Evolutionary conservation across 2,797 vertebrate species (phyloP), one percentile per base, ranked within the genome.

Genomic region (Sebastes hubbsi): DNA sequence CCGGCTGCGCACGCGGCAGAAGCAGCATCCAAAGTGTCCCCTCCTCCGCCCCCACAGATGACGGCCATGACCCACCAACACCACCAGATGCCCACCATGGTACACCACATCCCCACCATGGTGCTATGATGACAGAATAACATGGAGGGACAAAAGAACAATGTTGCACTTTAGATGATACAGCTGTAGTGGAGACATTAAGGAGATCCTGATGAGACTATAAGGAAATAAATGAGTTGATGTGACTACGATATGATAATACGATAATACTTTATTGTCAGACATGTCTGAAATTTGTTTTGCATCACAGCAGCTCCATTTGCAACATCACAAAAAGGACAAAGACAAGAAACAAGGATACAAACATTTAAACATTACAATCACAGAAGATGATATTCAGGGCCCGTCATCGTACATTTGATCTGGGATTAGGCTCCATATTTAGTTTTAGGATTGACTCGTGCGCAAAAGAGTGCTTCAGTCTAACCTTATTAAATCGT

Each of bases 31-130:
- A 91, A 88, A 3, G 91, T 90, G 54, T 94, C 97, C 69, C 95
- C 96, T 38, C 96, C 97, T 38, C 96, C 97, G 0, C 96, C 97
- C n/a, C 94, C 95, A 0, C 97, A 96, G 90, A 95, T 97, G 62
- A 85, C 96, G 0, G 92, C 96, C 1, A 92, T 96, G 77, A 83
- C 96, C 6, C 97, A 96, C 80, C 94, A 95, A 0, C 90, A 91
- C 60, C 98, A 97, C 86, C 98, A 98, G 95, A 38, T 38, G 36
- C 97, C 97, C 65, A 96, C 97, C 80, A 96, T 99, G 97, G 98
- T 97, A 93, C 96, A 38, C 36, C 36, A 38, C 98, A 97, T 98
- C 88, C 97, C 97, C 63, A 96, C 97, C 80, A 96, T 99, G 97
- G 98, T 97, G 94, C 96, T 98, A 95, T 98, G 97, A 97, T 91